Evolutionary conservation across 2,888 invertebrate genomes (phyloP).

Genomic region (Pristionchus mayeri): DNA sequence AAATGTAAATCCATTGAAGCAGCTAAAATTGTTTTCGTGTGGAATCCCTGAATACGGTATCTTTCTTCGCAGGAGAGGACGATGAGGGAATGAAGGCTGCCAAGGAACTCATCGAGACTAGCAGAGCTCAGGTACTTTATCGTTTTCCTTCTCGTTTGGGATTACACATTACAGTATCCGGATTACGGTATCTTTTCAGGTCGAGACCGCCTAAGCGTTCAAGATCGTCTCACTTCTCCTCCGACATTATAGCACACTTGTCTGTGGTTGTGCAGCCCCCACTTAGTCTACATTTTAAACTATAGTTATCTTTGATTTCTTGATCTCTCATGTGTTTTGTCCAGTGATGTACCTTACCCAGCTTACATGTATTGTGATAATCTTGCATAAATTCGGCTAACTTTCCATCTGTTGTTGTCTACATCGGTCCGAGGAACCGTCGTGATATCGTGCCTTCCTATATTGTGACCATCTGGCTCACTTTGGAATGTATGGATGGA

Average conservation of each 20-base stretch:
- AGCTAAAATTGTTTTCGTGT: too few relatives aligned
- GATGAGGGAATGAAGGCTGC: conserved; percentile 13
- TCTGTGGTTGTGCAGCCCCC: neutral
- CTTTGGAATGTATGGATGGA: conserved; percentile 5
- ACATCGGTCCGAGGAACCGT: neutral
- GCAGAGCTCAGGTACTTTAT: conserved; percentile 32
- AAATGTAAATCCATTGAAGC: too few relatives aligned
- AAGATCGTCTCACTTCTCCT: neutral
- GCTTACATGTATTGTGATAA: conserved; percentile 16
- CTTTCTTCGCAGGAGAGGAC: conserved; percentile 8
- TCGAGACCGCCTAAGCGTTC: conserved; percentile 5
- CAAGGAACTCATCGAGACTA: conserved; percentile 30
- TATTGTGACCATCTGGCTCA: neutral
- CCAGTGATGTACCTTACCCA: neutral
- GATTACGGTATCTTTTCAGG: neutral
- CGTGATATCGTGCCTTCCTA: neutral
- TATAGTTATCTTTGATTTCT: neutral
- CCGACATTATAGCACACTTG: neutral
- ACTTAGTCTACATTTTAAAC: neutral
- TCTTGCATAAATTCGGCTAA: conserved; percentile 19
- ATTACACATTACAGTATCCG: neutral
- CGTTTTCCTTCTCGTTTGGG: neutral
- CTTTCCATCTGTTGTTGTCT: neutral
- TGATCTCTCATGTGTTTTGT: conserved; percentile 6
- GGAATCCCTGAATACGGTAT: too few relatives aligned